A percentile compares a stretch with the other conserved stretches of the same genome.
phyloP scores from a whole-genome alignment of 2,113 vertebrate species.

The Echinops telfairi region DNA sequence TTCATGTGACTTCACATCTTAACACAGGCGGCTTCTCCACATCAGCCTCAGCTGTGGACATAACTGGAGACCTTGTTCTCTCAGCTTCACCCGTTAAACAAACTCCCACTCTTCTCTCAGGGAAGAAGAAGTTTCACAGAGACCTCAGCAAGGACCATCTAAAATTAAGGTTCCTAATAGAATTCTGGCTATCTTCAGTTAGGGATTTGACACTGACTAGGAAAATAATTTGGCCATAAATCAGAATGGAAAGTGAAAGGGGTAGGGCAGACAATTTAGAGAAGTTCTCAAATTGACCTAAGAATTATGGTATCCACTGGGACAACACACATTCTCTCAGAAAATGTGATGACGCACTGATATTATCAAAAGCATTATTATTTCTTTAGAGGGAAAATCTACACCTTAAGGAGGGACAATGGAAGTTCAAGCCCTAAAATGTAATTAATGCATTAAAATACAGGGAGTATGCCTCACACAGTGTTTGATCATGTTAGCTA shows the following conservation, averaged over 20 bases:
- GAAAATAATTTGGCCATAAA: background rate
- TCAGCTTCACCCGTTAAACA: background rate
- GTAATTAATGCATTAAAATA: conserved; percentile 20
- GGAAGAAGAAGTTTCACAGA: background rate
- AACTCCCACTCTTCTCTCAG: too few species aligned
- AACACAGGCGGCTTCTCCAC: background rate
- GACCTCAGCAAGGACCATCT: background rate
- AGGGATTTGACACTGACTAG: background rate
- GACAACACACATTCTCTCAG: background rate
- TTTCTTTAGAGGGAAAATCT: background rate
- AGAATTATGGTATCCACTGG: background rate
- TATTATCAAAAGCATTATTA: too few species aligned
- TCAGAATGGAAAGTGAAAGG: background rate
- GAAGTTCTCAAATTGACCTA: background rate
- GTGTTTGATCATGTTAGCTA: background rate
- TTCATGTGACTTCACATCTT: background rate
- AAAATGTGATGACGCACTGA: background rate
- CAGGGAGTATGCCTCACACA: background rate
- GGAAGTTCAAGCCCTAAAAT: background rate
- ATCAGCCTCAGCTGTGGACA: background rate
- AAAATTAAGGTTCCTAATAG: conserved; percentile 17
- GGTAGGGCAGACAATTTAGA: background rate
- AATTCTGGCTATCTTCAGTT: background rate
- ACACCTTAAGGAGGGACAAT: background rate
- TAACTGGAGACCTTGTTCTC: background rate